Percentiles rank a stretch among this genome's conserved stretches.
These are phyloP conservation scores for Pterocles gutturalis DNA, from an alignment of 2,113 vertebrate genomes.

Conservation along the genomic window DNA sequence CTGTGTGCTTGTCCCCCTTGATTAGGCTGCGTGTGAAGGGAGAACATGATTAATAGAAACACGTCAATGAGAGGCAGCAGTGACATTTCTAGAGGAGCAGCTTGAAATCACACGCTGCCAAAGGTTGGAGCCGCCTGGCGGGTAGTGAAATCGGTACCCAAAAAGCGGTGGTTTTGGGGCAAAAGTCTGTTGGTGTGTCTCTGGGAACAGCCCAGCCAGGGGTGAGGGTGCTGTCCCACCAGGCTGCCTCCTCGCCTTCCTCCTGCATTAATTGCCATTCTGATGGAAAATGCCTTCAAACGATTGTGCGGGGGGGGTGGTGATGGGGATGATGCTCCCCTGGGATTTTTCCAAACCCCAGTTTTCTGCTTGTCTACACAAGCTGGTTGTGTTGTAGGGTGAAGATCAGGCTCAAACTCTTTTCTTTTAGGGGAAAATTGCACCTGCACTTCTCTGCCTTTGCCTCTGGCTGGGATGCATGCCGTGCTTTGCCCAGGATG, in stretches of 20 bases:
- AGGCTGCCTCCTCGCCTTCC: not conserved
- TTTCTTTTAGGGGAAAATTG: not conserved
- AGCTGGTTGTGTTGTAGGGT: not conserved
- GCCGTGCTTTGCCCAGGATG: not conserved
- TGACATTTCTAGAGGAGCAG: not conserved
- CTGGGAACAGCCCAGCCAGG: fast-evolving
- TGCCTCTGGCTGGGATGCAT: fast-evolving
- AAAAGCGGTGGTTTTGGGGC: not conserved
- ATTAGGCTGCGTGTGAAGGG: conserved; percentile 49
- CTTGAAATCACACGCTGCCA: not conserved
- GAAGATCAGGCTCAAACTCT: not conserved
- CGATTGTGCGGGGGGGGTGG: fast-evolving
- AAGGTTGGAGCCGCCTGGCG: not conserved
- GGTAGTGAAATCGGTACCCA: not conserved
- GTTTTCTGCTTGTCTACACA: not conserved
- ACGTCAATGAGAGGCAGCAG: not conserved
- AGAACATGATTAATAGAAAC: conserved; percentile 27
- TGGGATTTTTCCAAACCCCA: not conserved
- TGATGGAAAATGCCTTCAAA: not conserved
- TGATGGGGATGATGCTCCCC: not conserved
- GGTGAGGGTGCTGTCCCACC: not conserved
- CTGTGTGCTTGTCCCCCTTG: conserved; percentile 40
- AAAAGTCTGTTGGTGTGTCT: fast-evolving
- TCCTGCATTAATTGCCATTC: not conserved
- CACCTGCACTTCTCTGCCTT: not conserved